Percentiles rank a stretch among this genome's conserved stretches.
These are phyloP conservation scores for Eulemur rubriventer DNA, from an alignment of 2,797 vertebrate genomes.

Conservation along the genomic window DNA sequence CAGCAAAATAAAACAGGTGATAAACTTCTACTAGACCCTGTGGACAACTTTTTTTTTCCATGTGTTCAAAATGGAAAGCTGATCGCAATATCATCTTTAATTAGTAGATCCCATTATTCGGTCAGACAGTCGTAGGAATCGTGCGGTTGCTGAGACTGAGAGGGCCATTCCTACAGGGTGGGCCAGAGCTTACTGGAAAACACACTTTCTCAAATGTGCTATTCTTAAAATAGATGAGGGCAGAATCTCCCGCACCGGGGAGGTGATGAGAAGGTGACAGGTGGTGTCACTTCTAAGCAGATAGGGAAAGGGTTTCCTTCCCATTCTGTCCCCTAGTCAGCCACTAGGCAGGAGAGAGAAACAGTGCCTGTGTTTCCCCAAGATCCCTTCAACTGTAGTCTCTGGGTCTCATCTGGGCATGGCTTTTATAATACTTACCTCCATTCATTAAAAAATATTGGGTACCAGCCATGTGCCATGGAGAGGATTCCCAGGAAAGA, in stretches of 20 bases:
- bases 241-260: neutral
- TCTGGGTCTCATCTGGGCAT: neutral
- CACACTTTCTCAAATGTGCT: neutral
- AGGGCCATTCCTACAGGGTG: neutral
- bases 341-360: no score
- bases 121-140: neutral
- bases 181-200: neutral
- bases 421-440: neutral
- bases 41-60: neutral
- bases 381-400: neutral
- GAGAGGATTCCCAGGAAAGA: neutral
- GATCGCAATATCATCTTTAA: constrained; percentile 37
- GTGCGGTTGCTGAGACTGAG: neutral
- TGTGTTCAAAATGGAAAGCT: constrained; percentile 22
- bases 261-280: neutral
- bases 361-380: neutral
- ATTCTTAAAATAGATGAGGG: rapidly evolving
- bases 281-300: neutral
- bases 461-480: no score
- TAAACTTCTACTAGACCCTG: neutral
- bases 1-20: constrained; percentile 43
- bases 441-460: neutral
- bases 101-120: neutral
- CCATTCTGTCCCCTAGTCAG: no score
- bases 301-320: neutral